phyloP scores from a whole-genome alignment of 2,888 invertebrate species.

The Podotricha telesiphe region DNA sequence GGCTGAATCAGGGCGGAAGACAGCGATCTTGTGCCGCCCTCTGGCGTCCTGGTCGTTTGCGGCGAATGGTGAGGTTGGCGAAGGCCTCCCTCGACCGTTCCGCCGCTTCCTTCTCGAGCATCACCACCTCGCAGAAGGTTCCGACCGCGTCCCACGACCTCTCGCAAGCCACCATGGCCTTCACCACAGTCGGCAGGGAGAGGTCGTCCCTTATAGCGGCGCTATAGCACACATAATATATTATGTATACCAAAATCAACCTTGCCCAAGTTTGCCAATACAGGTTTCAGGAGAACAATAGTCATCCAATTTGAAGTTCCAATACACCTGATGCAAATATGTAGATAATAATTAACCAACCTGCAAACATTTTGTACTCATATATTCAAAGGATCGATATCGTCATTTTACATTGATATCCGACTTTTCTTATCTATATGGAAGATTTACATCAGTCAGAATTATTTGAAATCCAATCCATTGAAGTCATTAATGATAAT shows the following conservation, averaged over 20 bases:
- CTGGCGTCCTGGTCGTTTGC: too few relatives aligned
- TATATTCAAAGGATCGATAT: slow-evolving; percentile 11
- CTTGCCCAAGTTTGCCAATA: not conserved
- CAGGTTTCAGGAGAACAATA: not conserved
- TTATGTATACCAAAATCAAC: not conserved
- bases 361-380: not conserved
- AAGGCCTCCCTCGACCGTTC: too few relatives aligned
- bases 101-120: too few relatives aligned
- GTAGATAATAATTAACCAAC: slow-evolving; percentile 7
- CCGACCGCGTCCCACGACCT: too few relatives aligned
- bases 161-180: too few relatives aligned
- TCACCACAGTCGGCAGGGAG: too few relatives aligned
- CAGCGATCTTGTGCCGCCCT: too few relatives aligned
- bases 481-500: not conserved
- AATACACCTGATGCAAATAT: slow-evolving; percentile 10
- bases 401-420: not conserved
- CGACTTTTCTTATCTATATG: slow-evolving; percentile 2
- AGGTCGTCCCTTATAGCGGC: too few relatives aligned
- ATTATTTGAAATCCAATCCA: not conserved
- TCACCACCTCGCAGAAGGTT: too few relatives aligned
- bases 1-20: too few relatives aligned
- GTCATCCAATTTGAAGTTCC: not conserved
- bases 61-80: too few relatives aligned
- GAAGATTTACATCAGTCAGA: slow-evolving; percentile 10
- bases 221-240: not conserved